Evolutionary conservation across 2,113 vertebrate species (phyloP), one percentile per base, ranked within the genome.

Genomic region (Anser brachyrhynchus): DNA sequence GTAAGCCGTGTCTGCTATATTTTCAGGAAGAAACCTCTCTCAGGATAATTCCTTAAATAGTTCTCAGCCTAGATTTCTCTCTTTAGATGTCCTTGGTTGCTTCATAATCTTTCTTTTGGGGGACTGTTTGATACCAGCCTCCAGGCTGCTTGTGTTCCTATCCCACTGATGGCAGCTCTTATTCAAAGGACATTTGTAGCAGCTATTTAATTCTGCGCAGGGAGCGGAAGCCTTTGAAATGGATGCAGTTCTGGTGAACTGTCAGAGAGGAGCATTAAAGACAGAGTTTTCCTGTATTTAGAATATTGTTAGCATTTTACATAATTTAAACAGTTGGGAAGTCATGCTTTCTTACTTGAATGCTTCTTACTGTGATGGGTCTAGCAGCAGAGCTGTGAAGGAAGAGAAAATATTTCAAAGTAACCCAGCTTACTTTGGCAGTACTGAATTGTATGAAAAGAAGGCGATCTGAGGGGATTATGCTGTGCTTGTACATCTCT

Each of bases 211-310:
- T 93, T 93, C 92, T 95, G 62, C 93, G 80, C 62, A 58, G 86
- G 86, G 89, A 96, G 74, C 33, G 94, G 70, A 95, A 95, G 77
- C 89, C 84, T 96, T 97, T 97, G 96, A 96, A 95, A 95, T 89
- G 44, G 76, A 84, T 94, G 65, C 39, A 84, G 57, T 96, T 92
- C 43, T 93, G 89, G 77, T 94, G 89, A 89, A 89, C 80, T 82
- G 86, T 92, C 80, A 92, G 70, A 87, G 81, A 91, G 51, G n/a
- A 94, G 61, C 49, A 75, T 89, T 95, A 90, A 95, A 94, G 84
- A 89, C 92, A 81, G 86, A 82, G 69, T 84, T 92, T 91, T 89
- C 73, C 66, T 87, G 61, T 89, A 44, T 95, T 94, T 95, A 91
- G 89, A 91, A 93, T 96, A 82, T 26, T 95, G 89, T 87, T 93